Percentiles rank a stretch among this genome's conserved stretches.
Conservation (phyloP, 1,140 invertebrate genomes). For the Asobara japonica region DNA sequence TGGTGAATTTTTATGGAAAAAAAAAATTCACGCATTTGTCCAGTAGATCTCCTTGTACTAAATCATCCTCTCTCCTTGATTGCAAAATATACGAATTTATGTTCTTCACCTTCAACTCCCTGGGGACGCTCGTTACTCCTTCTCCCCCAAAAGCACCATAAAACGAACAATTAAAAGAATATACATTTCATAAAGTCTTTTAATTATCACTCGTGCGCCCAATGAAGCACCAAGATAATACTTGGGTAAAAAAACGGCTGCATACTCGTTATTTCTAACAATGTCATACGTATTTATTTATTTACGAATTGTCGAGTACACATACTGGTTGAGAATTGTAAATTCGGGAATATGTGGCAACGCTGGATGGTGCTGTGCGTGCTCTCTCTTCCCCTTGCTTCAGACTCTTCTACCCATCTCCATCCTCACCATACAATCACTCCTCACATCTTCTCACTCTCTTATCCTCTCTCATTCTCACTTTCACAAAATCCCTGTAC, state of each 20-base stretch:
- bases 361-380: conserved; percentile 41
- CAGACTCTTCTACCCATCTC: background rate
- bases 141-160: background rate
- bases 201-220: background rate
- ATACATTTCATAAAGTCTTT: background rate
- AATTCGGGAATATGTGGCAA: conserved; percentile 54
- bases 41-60: background rate
- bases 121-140: background rate
- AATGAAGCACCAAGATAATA: background rate
- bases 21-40: no score
- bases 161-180: background rate
- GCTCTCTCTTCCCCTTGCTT: conserved; percentile 17
- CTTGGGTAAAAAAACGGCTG: background rate
- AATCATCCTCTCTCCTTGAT: background rate
- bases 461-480: background rate
- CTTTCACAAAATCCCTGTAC: conserved; percentile 10
- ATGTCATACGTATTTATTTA: background rate
- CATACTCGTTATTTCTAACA: conserved; percentile 2
- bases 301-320: background rate
- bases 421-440: background rate
- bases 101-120: background rate
- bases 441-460: background rate
- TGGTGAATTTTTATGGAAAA: no score
- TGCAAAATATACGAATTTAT: background rate
- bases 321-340: conserved; percentile 40